phyloP scores from a whole-genome alignment of 2,113 vertebrate genomes.

The Tachycineta bicolor region DNA sequence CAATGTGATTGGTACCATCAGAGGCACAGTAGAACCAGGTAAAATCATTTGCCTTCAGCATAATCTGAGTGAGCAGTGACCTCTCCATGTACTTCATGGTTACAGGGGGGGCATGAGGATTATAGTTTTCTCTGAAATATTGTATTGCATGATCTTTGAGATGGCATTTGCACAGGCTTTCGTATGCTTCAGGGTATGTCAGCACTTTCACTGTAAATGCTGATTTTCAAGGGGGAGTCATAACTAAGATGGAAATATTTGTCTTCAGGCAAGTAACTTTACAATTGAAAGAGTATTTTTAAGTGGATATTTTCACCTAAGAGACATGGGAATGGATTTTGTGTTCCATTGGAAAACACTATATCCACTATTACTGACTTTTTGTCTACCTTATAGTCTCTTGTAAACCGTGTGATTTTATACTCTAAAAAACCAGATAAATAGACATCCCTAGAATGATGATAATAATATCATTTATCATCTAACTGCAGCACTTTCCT shows the following conservation, averaged over 20 bases:
- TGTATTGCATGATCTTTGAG: not conserved
- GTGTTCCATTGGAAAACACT: not conserved
- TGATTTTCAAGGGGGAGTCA: not conserved
- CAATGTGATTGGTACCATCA: slow-evolving; percentile 91
- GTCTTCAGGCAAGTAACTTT: not conserved
- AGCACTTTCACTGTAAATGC: not conserved
- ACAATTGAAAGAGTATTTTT: not conserved
- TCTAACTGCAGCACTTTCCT: not conserved
- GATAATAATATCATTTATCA: not conserved
- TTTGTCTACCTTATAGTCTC: not conserved
- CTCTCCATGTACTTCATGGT: not conserved
- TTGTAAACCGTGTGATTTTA: not conserved
- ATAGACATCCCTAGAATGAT: not conserved
- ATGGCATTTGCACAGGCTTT: not conserved
- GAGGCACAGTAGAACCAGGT: slow-evolving; percentile 91
- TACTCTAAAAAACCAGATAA: not conserved
- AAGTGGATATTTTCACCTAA: not conserved
- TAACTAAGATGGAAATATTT: not conserved
- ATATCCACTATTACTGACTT: not conserved
- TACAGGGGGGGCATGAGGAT: not conserved
- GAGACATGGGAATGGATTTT: not conserved
- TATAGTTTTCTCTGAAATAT: not conserved
- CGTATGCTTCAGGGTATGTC: not conserved
- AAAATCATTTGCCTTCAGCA: not conserved
- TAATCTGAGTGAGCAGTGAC: not conserved